Conservation (phyloP, 2,888 invertebrate genomes). For the Aromia moschata region DNA sequence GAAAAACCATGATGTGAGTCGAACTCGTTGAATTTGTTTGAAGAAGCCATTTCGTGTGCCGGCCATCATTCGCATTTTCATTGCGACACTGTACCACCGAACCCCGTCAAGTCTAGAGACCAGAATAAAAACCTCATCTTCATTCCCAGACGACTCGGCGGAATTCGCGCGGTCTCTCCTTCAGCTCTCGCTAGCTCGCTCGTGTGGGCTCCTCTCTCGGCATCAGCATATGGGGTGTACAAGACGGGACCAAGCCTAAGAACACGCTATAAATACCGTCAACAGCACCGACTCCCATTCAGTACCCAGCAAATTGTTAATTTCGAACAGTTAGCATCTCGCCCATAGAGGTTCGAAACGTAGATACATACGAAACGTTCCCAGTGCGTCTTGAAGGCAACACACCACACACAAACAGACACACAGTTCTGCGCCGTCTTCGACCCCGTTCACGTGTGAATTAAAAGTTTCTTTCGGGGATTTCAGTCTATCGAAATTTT, state of each 20-base stretch:
- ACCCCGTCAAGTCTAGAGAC: background rate
- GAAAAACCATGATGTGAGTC: too few relatives aligned
- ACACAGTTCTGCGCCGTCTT: slow-evolving; percentile 13
- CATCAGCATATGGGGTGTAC: slow-evolving; percentile 47
- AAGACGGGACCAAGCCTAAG: slow-evolving; percentile 56
- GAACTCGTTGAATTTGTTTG: background rate
- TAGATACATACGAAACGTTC: too few relatives aligned
- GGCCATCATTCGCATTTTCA: background rate
- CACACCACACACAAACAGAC: slow-evolving; percentile 2
- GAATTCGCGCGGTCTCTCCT: slow-evolving; percentile 20
- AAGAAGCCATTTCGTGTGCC: background rate
- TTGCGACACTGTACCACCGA: background rate
- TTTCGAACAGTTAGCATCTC: slow-evolving; percentile 40
- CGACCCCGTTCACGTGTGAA: slow-evolving; percentile 19
- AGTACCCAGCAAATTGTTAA: slow-evolving; percentile 49
- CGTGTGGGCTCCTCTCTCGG: slow-evolving; percentile 38
- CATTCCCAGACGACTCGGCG: slow-evolving; percentile 21
- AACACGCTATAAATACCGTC: slow-evolving; percentile 58
- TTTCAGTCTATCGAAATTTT: slow-evolving; percentile 6
- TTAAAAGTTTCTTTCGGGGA: slow-evolving; percentile 17
- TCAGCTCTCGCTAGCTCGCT: slow-evolving; percentile 21
- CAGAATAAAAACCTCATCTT: slow-evolving; percentile 15
- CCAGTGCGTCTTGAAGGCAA: slow-evolving; percentile 16
- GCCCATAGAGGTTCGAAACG: slow-evolving; percentile 19
- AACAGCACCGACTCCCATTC: slow-evolving; percentile 53